A percentile compares a stretch with the other conserved stretches of the same genome.
phyloP scores from a whole-genome alignment of 2,888 invertebrate species.

The Drosophila monieri region DNA sequence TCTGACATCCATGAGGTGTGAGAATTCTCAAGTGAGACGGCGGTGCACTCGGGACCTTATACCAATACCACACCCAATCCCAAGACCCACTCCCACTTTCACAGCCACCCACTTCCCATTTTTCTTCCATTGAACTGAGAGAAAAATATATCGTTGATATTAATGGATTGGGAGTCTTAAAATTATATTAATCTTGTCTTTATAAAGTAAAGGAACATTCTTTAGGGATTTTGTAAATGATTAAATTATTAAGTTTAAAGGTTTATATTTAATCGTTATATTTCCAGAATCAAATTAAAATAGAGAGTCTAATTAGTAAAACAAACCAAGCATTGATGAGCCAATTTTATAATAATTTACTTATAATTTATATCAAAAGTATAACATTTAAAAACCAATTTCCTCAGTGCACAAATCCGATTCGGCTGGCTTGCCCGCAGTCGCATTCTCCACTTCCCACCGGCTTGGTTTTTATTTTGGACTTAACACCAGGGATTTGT shows the following conservation, averaged over 20 bases:
- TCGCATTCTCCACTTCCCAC: conserved; percentile 32
- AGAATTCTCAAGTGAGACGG: conserved; percentile 73
- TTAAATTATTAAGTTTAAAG: too few relatives aligned
- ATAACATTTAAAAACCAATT: not conserved
- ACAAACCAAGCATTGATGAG: too few relatives aligned
- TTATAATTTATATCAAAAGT: too few relatives aligned
- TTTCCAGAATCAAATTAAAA: too few relatives aligned
- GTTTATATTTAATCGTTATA: too few relatives aligned
- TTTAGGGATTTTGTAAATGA: not conserved
- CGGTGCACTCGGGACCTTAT: conserved; percentile 51
- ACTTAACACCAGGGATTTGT: conserved; percentile 69
- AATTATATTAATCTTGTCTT: not conserved
- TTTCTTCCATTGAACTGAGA: conserved; percentile 9
- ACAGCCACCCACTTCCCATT: conserved; percentile 18
- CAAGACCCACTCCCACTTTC: conserved; percentile 13
- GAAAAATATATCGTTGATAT: not conserved
- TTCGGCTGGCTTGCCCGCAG: conserved; percentile 16
- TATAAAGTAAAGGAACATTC: not conserved
- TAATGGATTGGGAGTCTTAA: not conserved
- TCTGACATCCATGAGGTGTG: conserved; percentile 59
- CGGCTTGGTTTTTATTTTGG: conserved; percentile 55
- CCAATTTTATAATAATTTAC: too few relatives aligned
- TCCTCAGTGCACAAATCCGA: conserved; percentile 11
- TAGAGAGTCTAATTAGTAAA: too few relatives aligned
- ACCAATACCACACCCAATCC: conserved; percentile 9